Evolutionary conservation across 2,797 vertebrate genomes (phyloP), one percentile per base, ranked within the genome.

Genomic region (Acanthurus tractus): DNA sequence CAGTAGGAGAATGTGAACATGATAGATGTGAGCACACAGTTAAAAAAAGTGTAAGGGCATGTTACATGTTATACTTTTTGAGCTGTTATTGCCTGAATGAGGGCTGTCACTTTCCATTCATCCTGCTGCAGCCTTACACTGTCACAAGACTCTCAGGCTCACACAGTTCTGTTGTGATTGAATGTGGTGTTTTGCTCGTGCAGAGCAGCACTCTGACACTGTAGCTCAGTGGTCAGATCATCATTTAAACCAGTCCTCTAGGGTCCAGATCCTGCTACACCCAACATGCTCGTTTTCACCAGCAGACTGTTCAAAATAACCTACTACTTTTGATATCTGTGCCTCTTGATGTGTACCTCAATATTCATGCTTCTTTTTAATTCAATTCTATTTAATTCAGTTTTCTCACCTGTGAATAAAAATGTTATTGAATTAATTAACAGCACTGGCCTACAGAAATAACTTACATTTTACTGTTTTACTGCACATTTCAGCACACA

Each of bases 201-300:
- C 18, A 25, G 8, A 23, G 25, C 23, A 6, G 14, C 20, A 12
- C 40, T 8, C 20, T 14, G 34, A 50, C 63, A 18, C 18, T n/a
- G 23, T 3, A 56, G 11, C n/a, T 58, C 17, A 59, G 1, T 4
- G 46, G 52, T 53, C 64, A 63, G 52, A 3, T 46, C 46, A 48
- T 29, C 20, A 46, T 67, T 15, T 56, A 46, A 12, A 23, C 36
- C 38, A 59, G 5, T 50, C 13, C 8, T 36, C n/a, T 23, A 17
- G 25, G 55, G 12, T 73, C 49, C 15, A 22, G 44, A 6, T 57
- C 25, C 17, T 62, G 13, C 34, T 18, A 1, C 3, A 46, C 10
- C 14, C 34, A 67, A 36, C 29, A 12, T 40, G 42, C 29, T 18
- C 42, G 25, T 55, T 36, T 79, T 68, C n/a, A 34, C 72, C 49